Evolutionary conservation across 2,888 invertebrate genomes (phyloP).

Genomic region (Deilephila elpenor): DNA sequence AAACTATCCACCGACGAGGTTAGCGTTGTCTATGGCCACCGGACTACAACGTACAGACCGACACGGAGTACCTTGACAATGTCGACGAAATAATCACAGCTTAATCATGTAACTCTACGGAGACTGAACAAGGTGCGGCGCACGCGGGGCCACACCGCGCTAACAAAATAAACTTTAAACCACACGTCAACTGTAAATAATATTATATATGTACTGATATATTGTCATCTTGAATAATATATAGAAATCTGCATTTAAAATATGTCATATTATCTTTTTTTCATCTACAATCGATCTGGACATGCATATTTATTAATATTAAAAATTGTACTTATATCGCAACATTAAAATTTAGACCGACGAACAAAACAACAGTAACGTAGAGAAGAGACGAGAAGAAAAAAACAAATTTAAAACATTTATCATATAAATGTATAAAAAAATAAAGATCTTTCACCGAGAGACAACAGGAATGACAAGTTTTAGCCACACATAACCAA

Average conservation of each 20-base stretch:
- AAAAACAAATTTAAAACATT: conserved; percentile 52
- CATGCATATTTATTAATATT: conserved; percentile 67
- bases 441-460: conserved; percentile 82
- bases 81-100: conserved; percentile 73
- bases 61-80: conserved; percentile 68
- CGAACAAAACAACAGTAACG: conserved; percentile 64
- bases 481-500: conserved; percentile 48
- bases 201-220: conserved; percentile 69
- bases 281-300: conserved; percentile 73
- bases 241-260: conserved; percentile 80
- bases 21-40: conserved; percentile 42
- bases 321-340: conserved; percentile 80
- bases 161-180: conserved; percentile 60
- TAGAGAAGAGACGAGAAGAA: conserved; percentile 54
- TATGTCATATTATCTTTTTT: conserved; percentile 74
- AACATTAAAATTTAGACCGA: conserved; percentile 76
- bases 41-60: conserved; percentile 45
- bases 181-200: conserved; percentile 78
- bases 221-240: conserved; percentile 80
- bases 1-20: conserved; percentile 56
- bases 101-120: conserved; percentile 50
- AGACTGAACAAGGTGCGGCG: conserved; percentile 41
- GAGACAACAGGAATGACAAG: conserved; percentile 78
- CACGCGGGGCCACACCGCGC: conserved; percentile 40
- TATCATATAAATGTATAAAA: conserved; percentile 77